Conservation (phyloP, 2,113 vertebrate species). For the Mesocricetus auratus region DNA sequence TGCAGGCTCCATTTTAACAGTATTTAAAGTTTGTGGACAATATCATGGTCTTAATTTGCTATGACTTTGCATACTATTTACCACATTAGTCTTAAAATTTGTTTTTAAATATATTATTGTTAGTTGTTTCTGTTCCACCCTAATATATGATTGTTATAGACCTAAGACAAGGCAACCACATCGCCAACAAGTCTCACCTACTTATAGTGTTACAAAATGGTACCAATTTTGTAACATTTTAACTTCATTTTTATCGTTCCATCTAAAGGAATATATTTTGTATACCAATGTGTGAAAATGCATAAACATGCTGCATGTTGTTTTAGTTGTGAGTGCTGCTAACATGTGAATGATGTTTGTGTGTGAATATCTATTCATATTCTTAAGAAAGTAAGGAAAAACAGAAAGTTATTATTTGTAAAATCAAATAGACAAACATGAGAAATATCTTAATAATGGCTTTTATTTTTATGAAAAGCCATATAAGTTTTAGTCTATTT, state of each 20-base stretch:
- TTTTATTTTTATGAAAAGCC: not conserved
- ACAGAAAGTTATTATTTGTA: not conserved
- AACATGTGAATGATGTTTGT: not conserved
- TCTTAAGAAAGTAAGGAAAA: constrained; percentile 44
- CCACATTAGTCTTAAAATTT: not conserved
- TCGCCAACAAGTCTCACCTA: not conserved
- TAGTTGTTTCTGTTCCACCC: not conserved
- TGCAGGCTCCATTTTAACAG: not conserved
- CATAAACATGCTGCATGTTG: not conserved
- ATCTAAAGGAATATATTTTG: not conserved
- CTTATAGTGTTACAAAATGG: not conserved
- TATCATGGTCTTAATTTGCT: not conserved
- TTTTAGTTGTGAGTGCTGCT: not conserved
- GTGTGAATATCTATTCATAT: not conserved
- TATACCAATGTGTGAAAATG: not conserved
- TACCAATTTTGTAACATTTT: not conserved
- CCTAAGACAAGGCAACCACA: not conserved
- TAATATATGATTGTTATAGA: not conserved
- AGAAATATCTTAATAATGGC: not conserved
- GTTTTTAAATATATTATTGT: not conserved
- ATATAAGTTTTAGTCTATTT: not conserved
- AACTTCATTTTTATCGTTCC: not conserved
- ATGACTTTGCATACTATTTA: not conserved
- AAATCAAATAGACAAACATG: not conserved
- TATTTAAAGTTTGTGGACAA: not conserved